phyloP scores from a whole-genome alignment of 2,888 invertebrate genomes.

The Leucophora obtusa region DNA sequence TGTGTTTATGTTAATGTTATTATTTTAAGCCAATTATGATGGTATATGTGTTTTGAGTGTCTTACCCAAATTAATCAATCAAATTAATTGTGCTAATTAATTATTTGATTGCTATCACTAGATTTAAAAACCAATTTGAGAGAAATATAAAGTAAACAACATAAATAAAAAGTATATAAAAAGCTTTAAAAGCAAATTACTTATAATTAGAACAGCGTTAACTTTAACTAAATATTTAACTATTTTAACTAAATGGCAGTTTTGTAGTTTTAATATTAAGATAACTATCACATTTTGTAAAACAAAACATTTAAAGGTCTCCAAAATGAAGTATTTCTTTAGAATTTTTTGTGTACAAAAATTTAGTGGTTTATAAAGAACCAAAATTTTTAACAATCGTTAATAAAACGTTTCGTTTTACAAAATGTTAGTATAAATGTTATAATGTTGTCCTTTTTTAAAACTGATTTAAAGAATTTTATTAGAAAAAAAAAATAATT shows the following conservation, averaged over 20 bases:
- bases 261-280: no score
- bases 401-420: no score
- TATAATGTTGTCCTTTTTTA: no score
- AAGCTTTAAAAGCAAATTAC: constrained; percentile 4
- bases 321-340: no score
- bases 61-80: constrained; percentile 10
- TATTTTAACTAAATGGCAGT: background rate
- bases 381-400: no score
- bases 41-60: background rate
- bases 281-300: no score
- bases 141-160: constrained; percentile 3
- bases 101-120: constrained; percentile 11
- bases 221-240: background rate
- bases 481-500: no score
- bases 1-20: constrained; percentile 6
- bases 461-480: no score
- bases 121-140: constrained; percentile 6
- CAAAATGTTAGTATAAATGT: no score
- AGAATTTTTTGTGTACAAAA: no score
- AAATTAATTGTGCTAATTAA: constrained; percentile 21
- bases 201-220: background rate
- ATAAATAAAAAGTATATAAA: background rate
- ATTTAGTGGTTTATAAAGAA: no score
- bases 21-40: constrained; percentile 28
- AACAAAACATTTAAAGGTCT: no score